A percentile compares a stretch with the other conserved stretches of the same genome.
Evolutionary conservation across 2,797 vertebrate genomes (phyloP).

Genomic region (Xyrichtys novacula): DNA sequence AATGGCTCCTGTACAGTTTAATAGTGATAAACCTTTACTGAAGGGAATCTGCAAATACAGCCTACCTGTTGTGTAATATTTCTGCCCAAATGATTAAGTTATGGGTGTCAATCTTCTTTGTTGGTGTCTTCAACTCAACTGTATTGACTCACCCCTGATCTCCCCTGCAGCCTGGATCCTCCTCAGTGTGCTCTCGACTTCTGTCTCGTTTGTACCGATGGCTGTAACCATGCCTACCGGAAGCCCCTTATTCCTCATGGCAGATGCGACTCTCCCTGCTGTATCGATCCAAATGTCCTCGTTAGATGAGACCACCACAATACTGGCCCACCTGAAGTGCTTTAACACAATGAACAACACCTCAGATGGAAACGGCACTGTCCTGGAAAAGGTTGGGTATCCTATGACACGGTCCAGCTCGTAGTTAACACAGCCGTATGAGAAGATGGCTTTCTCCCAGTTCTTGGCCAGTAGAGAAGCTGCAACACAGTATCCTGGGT

Average conservation of each 20-base stretch:
- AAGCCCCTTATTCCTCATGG: conserved; percentile 82
- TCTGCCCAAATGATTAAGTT: too few species aligned
- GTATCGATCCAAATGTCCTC: conserved; percentile 87
- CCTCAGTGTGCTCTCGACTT: conserved; percentile 76
- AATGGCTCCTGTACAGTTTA: too few species aligned
- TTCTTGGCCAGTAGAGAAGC: conserved; percentile 84
- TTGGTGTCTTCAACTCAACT: background rate
- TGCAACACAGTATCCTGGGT: conserved; percentile 86
- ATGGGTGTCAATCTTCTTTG: background rate
- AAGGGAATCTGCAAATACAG: too few species aligned
- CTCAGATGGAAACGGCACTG: conserved; percentile 74
- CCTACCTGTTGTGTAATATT: too few species aligned
- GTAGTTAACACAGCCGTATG: conserved; percentile 82
- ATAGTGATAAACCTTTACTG: too few species aligned
- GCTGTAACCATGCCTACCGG: conserved; percentile 80
- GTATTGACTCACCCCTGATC: conserved; percentile 80
- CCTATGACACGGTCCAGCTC: conserved; percentile 77
- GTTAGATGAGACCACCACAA: conserved; percentile 84
- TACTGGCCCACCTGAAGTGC: conserved; percentile 86
- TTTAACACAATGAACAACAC: conserved; percentile 83
- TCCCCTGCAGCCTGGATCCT: conserved; percentile 77
- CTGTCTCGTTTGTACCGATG: conserved; percentile 79
- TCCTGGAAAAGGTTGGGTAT: conserved; percentile 82
- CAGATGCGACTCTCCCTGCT: conserved; percentile 76
- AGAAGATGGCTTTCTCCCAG: conserved; percentile 86